Conservation (phyloP, 2,113 vertebrate genomes). For the Saguinus midas region DNA sequence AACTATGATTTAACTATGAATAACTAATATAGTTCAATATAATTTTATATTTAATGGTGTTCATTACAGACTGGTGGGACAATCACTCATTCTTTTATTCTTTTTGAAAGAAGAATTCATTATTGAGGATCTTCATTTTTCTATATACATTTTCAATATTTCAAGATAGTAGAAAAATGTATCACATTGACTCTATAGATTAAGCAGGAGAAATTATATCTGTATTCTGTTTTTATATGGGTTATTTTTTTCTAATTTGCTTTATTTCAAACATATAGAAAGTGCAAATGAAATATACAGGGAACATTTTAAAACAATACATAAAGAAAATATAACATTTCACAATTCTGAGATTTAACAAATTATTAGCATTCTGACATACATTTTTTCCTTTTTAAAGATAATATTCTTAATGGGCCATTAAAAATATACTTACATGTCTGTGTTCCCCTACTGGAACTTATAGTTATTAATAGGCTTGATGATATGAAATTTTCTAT, state of each 20-base stretch:
- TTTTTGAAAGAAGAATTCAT: neutral
- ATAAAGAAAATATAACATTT: neutral
- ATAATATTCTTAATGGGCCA: neutral
- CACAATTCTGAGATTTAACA: neutral
- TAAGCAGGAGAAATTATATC: neutral
- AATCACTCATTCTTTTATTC: neutral
- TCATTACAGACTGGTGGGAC: neutral
- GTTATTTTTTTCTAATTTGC: neutral
- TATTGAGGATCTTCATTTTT: neutral
- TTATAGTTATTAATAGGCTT: neutral
- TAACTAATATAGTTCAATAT: neutral
- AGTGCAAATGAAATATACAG: neutral
- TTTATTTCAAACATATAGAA: neutral
- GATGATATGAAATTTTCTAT: neutral
- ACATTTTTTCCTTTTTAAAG: neutral
- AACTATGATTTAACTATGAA: neutral
- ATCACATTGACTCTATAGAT: neutral
- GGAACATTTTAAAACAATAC: neutral
- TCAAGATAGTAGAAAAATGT: neutral
- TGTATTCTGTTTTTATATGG: neutral
- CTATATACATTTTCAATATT: neutral
- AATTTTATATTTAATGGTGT: neutral
- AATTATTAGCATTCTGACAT: neutral
- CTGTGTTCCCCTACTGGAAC: neutral
- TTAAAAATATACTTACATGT: neutral